Percentiles rank a stretch among this genome's conserved stretches.
Conservation (phyloP, 2,113 vertebrate species). For the Centropus bengalensis region DNA sequence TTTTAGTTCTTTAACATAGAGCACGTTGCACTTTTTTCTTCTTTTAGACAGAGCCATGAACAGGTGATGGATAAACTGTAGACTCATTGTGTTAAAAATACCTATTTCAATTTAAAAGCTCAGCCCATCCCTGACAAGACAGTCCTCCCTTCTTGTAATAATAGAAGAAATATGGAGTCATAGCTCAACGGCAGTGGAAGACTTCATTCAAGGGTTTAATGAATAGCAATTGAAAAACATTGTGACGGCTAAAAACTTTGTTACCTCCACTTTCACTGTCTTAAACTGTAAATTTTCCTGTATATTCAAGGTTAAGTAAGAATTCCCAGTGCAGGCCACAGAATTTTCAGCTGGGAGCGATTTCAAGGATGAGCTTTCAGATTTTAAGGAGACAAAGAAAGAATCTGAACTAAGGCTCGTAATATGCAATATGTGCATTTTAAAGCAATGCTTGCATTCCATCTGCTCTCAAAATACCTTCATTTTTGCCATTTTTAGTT, state of each 20-base stretch:
- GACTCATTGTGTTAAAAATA: constrained; percentile 43
- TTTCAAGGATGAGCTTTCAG: neutral
- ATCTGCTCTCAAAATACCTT: neutral
- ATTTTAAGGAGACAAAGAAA: neutral
- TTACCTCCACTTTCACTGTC: neutral
- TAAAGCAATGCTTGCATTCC: neutral
- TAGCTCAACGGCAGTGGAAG: constrained; percentile 44
- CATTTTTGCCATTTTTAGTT: neutral
- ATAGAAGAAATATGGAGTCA: constrained; percentile 22
- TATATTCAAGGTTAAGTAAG: neutral
- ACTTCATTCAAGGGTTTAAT: constrained; percentile 13
- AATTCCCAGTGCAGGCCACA: neutral
- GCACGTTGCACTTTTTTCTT: neutral
- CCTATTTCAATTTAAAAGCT: constrained; percentile 65
- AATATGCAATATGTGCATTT: neutral
- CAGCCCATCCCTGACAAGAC: constrained; percentile 39
- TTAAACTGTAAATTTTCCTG: neutral
- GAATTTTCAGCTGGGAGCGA: neutral
- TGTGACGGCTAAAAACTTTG: neutral
- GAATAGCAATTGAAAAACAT: constrained; percentile 12
- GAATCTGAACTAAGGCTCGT: neutral
- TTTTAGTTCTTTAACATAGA: constrained; percentile 11
- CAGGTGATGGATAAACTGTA: constrained; percentile 45
- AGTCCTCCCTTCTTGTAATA: neutral
- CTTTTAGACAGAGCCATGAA: neutral